These are phyloP conservation scores for Drosophila gunungcola DNA, from an alignment of 1,140 invertebrate genomes.

Conservation along the genomic window DNA sequence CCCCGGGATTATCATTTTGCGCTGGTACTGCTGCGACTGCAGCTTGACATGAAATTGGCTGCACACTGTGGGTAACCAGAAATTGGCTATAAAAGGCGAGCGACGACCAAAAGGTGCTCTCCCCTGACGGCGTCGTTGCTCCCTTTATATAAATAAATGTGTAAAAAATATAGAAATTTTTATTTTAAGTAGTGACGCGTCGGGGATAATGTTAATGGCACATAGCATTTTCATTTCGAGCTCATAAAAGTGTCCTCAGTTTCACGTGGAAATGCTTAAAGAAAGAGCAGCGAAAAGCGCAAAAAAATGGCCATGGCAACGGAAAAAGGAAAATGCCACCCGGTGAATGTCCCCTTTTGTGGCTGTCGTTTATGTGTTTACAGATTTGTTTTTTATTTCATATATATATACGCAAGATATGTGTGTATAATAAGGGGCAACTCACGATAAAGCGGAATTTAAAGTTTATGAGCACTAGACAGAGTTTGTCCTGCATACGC, in stretches of 20 bases:
- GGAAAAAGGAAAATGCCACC: constrained; percentile 45
- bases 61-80: constrained; percentile 81
- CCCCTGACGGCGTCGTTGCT: constrained; percentile 5
- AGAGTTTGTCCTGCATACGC: constrained; percentile 26
- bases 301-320: neutral
- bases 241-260: constrained; percentile 74
- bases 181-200: constrained; percentile 84
- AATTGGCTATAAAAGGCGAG: constrained; percentile 80
- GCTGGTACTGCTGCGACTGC: constrained; percentile 39
- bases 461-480: constrained; percentile 76
- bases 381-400: constrained; percentile 61
- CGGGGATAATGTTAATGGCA: constrained; percentile 83
- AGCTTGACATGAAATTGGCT: constrained; percentile 83
- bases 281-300: constrained; percentile 11
- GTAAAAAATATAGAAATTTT: constrained; percentile 83
- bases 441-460: constrained; percentile 76
- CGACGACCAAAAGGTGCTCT: constrained; percentile 74
- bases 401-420: constrained; percentile 28
- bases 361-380: constrained; percentile 68
- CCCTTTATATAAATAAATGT: constrained; percentile 41
- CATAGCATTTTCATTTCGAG: constrained; percentile 83
- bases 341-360: constrained; percentile 53
- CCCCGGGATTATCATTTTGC: constrained; percentile 79
- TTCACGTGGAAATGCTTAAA: constrained; percentile 56
- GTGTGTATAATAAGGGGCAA: constrained; percentile 57